phyloP scores from a whole-genome alignment of 2,113 vertebrate species.

The Halichoeres trimaculatus region DNA sequence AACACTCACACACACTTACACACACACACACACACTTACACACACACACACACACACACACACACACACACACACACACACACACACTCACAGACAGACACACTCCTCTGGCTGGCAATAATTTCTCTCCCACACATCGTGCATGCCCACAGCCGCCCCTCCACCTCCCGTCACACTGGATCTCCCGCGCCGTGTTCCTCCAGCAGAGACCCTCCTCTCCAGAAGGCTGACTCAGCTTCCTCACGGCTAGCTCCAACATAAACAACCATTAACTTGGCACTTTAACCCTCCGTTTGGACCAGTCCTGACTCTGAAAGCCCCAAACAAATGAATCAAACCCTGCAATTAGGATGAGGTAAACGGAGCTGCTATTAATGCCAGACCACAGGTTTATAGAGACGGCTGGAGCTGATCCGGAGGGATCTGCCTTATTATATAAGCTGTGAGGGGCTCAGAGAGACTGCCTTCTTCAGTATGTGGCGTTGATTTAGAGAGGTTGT shows the following conservation, averaged over 20 bases:
- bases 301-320: constrained; percentile 1
- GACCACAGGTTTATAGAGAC: constrained; percentile 11
- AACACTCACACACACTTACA: constrained; percentile 28
- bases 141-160: constrained; percentile 30
- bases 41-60: neutral
- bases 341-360: constrained; percentile 15
- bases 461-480: constrained; percentile 1
- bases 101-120: constrained; percentile 42
- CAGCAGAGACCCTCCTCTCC: neutral
- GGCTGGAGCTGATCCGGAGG: neutral
- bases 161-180: constrained; percentile 2
- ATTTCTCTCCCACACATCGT: constrained; percentile 23
- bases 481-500: neutral
- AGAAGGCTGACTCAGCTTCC: neutral
- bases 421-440: constrained; percentile 43
- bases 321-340: constrained; percentile 15
- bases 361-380: constrained; percentile 1
- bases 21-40: neutral
- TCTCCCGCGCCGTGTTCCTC: constrained; percentile 21
- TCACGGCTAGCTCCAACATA: constrained; percentile 10
- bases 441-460: neutral
- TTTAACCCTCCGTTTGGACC: constrained; percentile 8
- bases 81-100: neutral
- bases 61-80: no score
- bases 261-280: constrained; percentile 7